Percentiles rank a stretch among this genome's conserved stretches.
phyloP scores from a whole-genome alignment of 2,888 invertebrate genomes.

The Dasypogon diadema region DNA sequence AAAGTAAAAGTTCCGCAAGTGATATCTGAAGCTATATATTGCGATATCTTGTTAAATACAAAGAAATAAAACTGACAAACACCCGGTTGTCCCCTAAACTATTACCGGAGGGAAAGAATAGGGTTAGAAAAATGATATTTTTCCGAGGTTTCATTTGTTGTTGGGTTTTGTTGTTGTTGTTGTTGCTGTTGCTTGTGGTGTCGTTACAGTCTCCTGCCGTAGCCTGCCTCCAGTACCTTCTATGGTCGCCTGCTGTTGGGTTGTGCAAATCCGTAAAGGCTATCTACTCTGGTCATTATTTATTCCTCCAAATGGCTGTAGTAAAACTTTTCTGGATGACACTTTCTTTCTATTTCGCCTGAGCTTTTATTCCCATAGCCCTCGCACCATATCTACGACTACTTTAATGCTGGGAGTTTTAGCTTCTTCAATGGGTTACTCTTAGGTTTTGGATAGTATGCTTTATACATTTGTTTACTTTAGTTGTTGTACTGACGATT shows the following conservation, averaged over 20 bases:
- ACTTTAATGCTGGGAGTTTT: conserved; percentile 18
- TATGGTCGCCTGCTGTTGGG: conserved; percentile 19
- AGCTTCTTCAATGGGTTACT: conserved; percentile 27
- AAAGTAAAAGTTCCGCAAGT: conserved; percentile 2
- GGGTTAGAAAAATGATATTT: conserved; percentile 49
- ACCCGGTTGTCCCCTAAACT: conserved; percentile 35
- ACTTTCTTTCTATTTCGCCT: conserved; percentile 45
- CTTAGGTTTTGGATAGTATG: conserved; percentile 23
- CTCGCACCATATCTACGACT: conserved; percentile 6
- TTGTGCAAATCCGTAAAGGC: conserved; percentile 51
- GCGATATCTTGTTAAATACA: conserved; percentile 40
- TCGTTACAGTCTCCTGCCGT: conserved; percentile 34
- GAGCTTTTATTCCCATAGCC: conserved; percentile 35
- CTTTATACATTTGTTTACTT: conserved; percentile 34
- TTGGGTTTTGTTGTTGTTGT: background rate
- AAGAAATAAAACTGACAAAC: conserved; percentile 49
- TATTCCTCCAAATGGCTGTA: conserved; percentile 53
- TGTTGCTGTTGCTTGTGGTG: conserved; percentile 29
- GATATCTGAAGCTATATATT: background rate
- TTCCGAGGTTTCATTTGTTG: conserved; percentile 15
- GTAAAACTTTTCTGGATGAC: conserved; percentile 53
- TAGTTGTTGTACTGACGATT: conserved; percentile 15
- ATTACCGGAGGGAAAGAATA: conserved; percentile 40
- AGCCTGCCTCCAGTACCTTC: conserved; percentile 8
- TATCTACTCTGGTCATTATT: conserved; percentile 53